phyloP scores from a whole-genome alignment of 1,140 invertebrate species.

The Cardiocondyla obscurior region DNA sequence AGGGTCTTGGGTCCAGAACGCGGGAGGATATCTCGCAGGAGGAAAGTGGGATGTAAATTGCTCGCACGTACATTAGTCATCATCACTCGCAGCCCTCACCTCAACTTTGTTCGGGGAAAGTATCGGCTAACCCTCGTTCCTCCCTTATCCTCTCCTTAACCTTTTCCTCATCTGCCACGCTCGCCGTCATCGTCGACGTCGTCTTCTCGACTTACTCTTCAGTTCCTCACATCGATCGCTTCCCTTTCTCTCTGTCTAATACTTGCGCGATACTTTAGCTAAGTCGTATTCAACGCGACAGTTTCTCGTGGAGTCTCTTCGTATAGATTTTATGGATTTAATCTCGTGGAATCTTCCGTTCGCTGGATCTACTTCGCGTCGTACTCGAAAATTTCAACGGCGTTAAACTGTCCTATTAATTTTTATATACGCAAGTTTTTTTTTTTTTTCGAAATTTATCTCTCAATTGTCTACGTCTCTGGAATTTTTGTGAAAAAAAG shows the following conservation, averaged over 20 bases:
- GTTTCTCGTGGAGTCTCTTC: neutral
- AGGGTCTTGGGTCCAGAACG: slow-evolving; percentile 47
- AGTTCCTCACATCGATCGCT: neutral
- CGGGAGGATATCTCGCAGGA: slow-evolving; percentile 61
- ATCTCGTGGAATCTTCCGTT: too few relatives aligned
- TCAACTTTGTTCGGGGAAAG: slow-evolving; percentile 60
- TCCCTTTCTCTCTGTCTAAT: neutral
- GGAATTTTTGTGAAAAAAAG: neutral
- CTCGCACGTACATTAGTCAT: slow-evolving; percentile 75
- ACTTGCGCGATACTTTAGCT: neutral
- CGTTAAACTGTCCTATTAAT: neutral
- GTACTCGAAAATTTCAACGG: neutral
- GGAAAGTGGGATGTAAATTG: slow-evolving; percentile 75
- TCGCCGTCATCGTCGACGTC: slow-evolving; percentile 1
- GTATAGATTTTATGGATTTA: neutral
- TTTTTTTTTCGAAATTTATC: neutral
- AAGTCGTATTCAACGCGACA: neutral
- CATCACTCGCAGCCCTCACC: slow-evolving; percentile 73
- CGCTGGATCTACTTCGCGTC: neutral
- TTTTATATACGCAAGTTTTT: neutral
- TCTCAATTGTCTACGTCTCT: neutral
- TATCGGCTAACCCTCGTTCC: neutral
- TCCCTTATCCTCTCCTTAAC: neutral
- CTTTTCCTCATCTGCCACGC: neutral
- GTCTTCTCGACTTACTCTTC: neutral